phyloP scores from a whole-genome alignment of 2,797 vertebrate species.

The Megalops cyprinoides region DNA sequence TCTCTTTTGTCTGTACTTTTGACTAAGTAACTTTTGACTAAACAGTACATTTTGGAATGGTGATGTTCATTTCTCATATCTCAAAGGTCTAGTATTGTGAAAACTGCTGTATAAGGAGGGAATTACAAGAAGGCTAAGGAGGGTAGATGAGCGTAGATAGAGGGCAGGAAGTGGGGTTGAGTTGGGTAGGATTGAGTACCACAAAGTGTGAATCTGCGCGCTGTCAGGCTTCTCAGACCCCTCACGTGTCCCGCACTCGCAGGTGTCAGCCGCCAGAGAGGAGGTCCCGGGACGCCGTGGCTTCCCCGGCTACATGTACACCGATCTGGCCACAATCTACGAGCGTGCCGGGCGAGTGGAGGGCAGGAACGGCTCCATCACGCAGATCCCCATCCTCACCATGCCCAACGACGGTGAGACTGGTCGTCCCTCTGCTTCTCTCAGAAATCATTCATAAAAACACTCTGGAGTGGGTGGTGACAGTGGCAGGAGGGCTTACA shows the following conservation, averaged over 20 bases:
- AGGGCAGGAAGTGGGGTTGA: background rate
- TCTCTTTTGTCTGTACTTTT: no score
- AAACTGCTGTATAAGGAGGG: no score
- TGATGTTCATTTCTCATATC: no score
- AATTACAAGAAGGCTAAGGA: no score
- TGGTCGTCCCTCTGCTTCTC: background rate
- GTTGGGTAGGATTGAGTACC: background rate
- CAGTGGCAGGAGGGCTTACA: no score
- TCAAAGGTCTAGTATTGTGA: no score
- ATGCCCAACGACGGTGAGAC: constrained; percentile 83
- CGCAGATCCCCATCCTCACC: constrained; percentile 84
- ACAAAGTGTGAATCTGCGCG: background rate
- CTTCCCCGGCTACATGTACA: constrained; percentile 85
- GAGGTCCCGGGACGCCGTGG: constrained; percentile 82
- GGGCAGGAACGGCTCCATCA: constrained; percentile 82
- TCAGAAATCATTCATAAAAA: no score
- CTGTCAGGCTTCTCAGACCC: background rate
- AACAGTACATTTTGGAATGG: no score
- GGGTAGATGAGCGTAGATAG: no score
- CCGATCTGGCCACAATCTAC: constrained; percentile 82
- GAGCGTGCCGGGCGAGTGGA: constrained; percentile 80
- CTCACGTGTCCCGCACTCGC: background rate
- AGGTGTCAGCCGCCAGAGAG: constrained; percentile 82
- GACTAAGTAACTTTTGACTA: no score
- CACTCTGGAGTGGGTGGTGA: no score